Percentiles rank a stretch among this genome's conserved stretches.
Conservation (phyloP, 1,140 invertebrate genomes). For the Bombus polaris region DNA sequence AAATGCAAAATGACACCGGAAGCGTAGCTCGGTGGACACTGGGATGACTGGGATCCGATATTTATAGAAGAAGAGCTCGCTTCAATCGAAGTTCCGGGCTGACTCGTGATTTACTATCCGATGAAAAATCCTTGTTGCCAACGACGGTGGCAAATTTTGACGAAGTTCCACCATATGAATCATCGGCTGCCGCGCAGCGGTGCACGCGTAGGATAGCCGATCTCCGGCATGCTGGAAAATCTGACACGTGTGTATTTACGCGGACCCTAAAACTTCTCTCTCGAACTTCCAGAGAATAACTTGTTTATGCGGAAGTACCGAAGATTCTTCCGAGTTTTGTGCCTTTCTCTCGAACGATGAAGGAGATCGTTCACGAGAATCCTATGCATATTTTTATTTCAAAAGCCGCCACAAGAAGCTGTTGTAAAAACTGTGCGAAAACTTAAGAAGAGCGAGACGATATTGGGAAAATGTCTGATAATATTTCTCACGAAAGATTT, state of each 20-base stretch:
- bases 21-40: not conserved
- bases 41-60: not conserved
- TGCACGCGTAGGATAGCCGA: not conserved
- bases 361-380: not conserved
- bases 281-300: not conserved
- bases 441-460: not conserved
- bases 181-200: not conserved
- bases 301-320: not conserved
- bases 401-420: not conserved
- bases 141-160: not conserved
- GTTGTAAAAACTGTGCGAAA: not conserved
- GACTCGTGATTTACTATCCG: slow-evolving; percentile 9
- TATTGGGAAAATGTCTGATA: not conserved
- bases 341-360: not conserved
- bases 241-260: not conserved
- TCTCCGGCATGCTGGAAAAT: not conserved
- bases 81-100: slow-evolving; percentile 4
- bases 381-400: not conserved
- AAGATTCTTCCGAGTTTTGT: not conserved
- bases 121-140: slow-evolving; percentile 11
- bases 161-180: not conserved
- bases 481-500: not conserved
- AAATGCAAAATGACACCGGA: slow-evolving; percentile 14
- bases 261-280: not conserved
- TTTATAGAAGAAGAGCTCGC: slow-evolving; percentile 23